Evolutionary conservation across 2,797 vertebrate genomes (phyloP).

Genomic region (Dallia pectoralis): DNA sequence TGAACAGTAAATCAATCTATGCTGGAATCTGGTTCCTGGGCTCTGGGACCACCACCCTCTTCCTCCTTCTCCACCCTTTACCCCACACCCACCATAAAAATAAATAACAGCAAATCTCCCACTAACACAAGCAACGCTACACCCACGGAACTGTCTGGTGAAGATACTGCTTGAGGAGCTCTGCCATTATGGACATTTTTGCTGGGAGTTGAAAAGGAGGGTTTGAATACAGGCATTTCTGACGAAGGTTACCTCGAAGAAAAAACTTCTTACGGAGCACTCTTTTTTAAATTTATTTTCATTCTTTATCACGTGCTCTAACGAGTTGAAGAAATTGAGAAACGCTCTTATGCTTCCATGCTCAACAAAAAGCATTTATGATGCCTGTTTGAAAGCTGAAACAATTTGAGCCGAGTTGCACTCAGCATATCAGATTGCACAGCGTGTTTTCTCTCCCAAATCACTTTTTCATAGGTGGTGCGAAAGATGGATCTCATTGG

Average conservation of each 20-base stretch:
- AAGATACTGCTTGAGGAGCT: conserved; percentile 32
- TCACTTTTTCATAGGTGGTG: conserved; percentile 56
- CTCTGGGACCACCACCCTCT: conserved; percentile 39
- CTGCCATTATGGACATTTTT: conserved; percentile 45
- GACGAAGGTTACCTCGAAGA: conserved; percentile 74
- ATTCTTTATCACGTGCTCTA: conserved; percentile 33
- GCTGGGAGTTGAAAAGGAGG: conserved; percentile 41
- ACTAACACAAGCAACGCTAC: conserved; percentile 42
- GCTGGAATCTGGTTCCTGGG: conserved; percentile 48
- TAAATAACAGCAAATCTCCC: conserved; percentile 23
- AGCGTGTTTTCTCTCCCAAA: conserved; percentile 40
- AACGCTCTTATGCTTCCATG: conserved; percentile 27
- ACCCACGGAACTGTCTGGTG: conserved; percentile 41
- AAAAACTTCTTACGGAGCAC: conserved; percentile 70
- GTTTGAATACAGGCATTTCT: conserved; percentile 58
- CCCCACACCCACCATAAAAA: conserved; percentile 64
- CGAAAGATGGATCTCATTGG: conserved; percentile 34
- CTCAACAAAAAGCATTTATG: conserved; percentile 29
- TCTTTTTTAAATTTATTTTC: conserved; percentile 42
- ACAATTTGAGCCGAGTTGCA: conserved; percentile 41
- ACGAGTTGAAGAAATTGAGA: conserved; percentile 1
- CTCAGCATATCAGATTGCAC: conserved; percentile 45
- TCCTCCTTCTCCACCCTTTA: not conserved
- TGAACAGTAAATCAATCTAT: conserved; percentile 71
- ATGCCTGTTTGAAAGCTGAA: conserved; percentile 24